Evolutionary conservation across 2,113 vertebrate species (phyloP).

Genomic region (Crotophaga sulcirostris): DNA sequence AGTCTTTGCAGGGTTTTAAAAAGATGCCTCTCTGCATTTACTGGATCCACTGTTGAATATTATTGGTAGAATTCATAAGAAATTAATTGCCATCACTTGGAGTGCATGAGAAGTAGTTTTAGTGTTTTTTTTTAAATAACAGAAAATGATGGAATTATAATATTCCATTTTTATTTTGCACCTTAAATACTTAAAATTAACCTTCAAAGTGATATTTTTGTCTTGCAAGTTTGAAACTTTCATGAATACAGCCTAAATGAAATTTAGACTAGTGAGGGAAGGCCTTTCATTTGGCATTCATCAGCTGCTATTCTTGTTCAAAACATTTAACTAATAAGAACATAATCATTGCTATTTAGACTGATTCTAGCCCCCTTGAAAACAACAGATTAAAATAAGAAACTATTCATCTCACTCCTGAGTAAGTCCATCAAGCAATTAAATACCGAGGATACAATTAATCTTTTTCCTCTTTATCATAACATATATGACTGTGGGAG

Average conservation of each 20-base stretch:
- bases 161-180: constrained; percentile 20
- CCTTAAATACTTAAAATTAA: not conserved
- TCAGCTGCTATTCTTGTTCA: constrained; percentile 56
- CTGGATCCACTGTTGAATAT: not conserved
- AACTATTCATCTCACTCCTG: constrained; percentile 37
- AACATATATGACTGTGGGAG: not conserved
- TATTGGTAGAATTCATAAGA: not conserved
- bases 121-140: not conserved
- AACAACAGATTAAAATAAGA: constrained; percentile 55
- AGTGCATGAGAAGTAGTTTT: not conserved
- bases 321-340: constrained; percentile 49
- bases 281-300: constrained; percentile 26
- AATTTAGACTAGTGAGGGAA: constrained; percentile 24
- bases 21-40: not conserved
- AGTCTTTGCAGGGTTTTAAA: not conserved
- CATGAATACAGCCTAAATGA: constrained; percentile 8
- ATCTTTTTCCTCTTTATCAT: not conserved
- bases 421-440: constrained; percentile 16
- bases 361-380: not conserved
- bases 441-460: constrained; percentile 5
- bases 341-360: constrained; percentile 40
- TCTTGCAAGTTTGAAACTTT: not conserved
- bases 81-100: not conserved
- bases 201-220: not conserved
- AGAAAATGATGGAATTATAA: constrained; percentile 26